Percentiles rank a stretch among this genome's conserved stretches.
Evolutionary conservation across 2,113 vertebrate genomes (phyloP).

Genomic region (Chaetorhynchus papuensis): DNA sequence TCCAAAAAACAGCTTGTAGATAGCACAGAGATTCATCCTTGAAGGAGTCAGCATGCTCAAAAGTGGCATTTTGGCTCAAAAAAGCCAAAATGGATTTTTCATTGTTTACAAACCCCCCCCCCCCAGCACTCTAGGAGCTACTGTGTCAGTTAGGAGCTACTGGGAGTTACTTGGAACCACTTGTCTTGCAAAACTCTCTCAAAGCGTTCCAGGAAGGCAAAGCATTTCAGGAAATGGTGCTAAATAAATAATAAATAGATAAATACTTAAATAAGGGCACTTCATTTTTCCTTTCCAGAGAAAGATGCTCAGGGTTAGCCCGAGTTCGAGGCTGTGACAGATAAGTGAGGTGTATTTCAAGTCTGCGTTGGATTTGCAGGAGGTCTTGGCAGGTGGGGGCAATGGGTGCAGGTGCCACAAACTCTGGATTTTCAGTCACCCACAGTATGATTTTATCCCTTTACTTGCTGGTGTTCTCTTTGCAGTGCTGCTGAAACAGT

Average conservation of each 20-base stretch:
- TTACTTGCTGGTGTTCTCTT: neutral
- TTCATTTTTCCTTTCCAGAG: neutral
- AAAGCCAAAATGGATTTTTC: neutral
- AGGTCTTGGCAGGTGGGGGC: neutral
- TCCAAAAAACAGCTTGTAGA: neutral
- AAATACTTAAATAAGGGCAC: neutral
- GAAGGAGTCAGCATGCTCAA: neutral
- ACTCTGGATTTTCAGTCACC: neutral
- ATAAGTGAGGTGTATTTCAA: neutral
- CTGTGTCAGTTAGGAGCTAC: neutral
- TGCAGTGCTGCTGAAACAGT: neutral
- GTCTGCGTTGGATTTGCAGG: neutral
- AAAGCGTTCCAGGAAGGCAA: neutral
- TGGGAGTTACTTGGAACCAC: neutral
- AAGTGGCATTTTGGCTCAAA: neutral
- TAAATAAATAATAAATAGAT: neutral
- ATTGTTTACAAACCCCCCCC: neutral
- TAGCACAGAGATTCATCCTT: neutral
- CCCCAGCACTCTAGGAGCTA: neutral
- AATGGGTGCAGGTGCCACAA: neutral
- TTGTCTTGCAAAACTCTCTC: neutral
- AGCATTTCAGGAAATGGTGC: neutral
- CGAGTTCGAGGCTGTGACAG: rapidly evolving
- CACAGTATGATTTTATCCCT: neutral
- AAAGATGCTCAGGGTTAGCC: neutral